Evolutionary conservation across 2,888 invertebrate species (phyloP).

Genomic region (Dicycla oo): DNA sequence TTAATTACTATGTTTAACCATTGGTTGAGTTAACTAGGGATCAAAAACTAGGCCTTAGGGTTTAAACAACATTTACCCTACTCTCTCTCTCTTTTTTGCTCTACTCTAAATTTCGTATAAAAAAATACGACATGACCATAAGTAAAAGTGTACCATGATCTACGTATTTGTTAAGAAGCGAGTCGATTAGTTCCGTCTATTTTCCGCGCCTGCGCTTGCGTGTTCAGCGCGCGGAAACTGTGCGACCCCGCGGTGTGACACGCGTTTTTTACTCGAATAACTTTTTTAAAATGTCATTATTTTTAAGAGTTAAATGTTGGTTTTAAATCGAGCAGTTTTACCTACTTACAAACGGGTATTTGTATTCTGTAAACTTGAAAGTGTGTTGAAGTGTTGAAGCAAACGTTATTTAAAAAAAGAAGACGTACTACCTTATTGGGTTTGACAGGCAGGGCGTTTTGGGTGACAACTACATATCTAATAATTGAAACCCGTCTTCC

Average conservation of each 20-base stretch:
- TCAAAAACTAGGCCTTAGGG: too few species aligned
- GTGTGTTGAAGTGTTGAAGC: neutral
- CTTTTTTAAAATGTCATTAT: neutral
- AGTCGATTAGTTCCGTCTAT: conserved; percentile 57
- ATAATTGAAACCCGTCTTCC: too few species aligned
- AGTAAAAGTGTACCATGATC: conserved; percentile 53
- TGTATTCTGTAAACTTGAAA: neutral
- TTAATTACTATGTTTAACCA: too few species aligned
- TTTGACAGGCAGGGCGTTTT: neutral
- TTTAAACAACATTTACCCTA: conserved; percentile 1
- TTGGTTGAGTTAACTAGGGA: too few species aligned
- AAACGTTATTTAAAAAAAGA: neutral
- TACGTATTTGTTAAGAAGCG: conserved; percentile 47
- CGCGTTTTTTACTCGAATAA: neutral
- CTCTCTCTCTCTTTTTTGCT: too few species aligned
- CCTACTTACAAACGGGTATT: neutral
- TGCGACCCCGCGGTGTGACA: conserved; percentile 31
- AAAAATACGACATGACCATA: conserved; percentile 28
- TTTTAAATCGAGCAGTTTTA: neutral
- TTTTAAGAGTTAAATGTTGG: neutral
- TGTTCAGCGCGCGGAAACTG: conserved; percentile 39
- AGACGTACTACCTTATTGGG: neutral
- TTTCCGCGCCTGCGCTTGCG: conserved; percentile 39
- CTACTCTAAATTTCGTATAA: neutral
- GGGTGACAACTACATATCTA: too few species aligned